These are phyloP conservation scores for Drosophila busckii DNA, from an alignment of 1,140 invertebrate genomes.

Conservation along the genomic window DNA sequence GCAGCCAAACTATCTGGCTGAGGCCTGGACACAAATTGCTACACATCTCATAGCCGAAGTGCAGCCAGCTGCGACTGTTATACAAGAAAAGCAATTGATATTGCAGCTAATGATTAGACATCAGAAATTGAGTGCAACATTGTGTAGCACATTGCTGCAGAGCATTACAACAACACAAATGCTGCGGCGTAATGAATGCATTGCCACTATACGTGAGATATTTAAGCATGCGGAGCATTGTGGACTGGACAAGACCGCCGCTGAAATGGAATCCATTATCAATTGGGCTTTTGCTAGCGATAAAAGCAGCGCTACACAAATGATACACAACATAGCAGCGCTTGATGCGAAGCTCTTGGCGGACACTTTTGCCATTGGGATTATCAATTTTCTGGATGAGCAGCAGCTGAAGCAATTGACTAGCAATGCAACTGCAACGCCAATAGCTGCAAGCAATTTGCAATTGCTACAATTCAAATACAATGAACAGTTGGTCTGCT, in stretches of 20 bases:
- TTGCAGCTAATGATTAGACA: conserved; percentile 46
- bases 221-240: conserved; percentile 44
- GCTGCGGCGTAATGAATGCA: conserved; percentile 59
- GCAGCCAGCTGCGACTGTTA: conserved; percentile 36
- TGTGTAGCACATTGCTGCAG: conserved; percentile 41
- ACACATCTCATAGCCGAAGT: conserved; percentile 50
- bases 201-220: conserved; percentile 55
- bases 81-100: conserved; percentile 53
- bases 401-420: conserved; percentile 29
- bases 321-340: conserved; percentile 58
- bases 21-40: conserved; percentile 44
- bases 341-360: conserved; percentile 52
- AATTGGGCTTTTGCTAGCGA: conserved; percentile 55
- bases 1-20: conserved; percentile 7
- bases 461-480: conserved; percentile 55
- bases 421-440: neutral
- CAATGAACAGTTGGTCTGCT: conserved; percentile 51
- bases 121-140: conserved; percentile 32
- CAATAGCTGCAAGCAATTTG: neutral
- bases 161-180: conserved; percentile 50
- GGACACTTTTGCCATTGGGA: conserved; percentile 61
- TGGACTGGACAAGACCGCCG: conserved; percentile 50
- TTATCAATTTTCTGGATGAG: conserved; percentile 70
- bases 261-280: conserved; percentile 42
- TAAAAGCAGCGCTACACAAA: conserved; percentile 38